Evolutionary conservation across 1,140 invertebrate species (phyloP).

Genomic region (Platorchestia sp.): DNA sequence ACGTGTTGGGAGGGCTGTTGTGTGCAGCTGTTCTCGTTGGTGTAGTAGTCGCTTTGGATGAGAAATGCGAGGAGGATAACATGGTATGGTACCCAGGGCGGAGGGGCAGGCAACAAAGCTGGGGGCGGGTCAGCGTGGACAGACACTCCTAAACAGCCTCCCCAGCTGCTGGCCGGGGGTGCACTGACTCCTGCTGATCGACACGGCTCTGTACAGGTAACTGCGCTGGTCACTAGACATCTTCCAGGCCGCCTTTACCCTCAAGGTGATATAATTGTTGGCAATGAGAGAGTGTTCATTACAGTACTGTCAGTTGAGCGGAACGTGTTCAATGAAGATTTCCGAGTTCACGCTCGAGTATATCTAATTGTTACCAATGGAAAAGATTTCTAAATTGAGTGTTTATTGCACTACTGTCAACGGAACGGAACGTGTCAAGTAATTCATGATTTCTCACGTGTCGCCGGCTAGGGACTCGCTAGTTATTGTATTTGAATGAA

Average conservation of each 20-base stretch:
- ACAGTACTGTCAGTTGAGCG: no score
- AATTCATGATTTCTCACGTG: not conserved
- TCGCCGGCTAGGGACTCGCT: not conserved
- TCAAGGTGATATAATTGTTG: no score
- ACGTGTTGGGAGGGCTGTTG: not conserved
- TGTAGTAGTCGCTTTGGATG: not conserved
- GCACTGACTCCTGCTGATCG: constrained; percentile 91
- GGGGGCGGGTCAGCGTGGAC: constrained; percentile 70
- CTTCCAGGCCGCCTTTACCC: not conserved
- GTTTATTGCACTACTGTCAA: not conserved
- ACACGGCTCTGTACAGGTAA: constrained; percentile 94
- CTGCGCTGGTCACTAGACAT: constrained; percentile 59
- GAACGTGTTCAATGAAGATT: no score
- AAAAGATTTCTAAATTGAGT: not conserved
- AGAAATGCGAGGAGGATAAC: constrained; percentile 75
- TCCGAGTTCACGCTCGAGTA: no score
- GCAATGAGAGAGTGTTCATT: no score
- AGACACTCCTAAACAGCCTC: constrained; percentile 66
- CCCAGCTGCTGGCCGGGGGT: constrained; percentile 72
- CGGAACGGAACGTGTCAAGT: not conserved
- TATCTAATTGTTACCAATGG: no score
- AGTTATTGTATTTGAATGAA: no score
- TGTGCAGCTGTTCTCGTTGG: not conserved
- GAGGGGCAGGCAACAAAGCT: constrained; percentile 69
- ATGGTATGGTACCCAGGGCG: constrained; percentile 72